A percentile compares a stretch with the other conserved stretches of the same genome.
Evolutionary conservation across 2,113 vertebrate species (phyloP).

Genomic region (Lagopus leucura): DNA sequence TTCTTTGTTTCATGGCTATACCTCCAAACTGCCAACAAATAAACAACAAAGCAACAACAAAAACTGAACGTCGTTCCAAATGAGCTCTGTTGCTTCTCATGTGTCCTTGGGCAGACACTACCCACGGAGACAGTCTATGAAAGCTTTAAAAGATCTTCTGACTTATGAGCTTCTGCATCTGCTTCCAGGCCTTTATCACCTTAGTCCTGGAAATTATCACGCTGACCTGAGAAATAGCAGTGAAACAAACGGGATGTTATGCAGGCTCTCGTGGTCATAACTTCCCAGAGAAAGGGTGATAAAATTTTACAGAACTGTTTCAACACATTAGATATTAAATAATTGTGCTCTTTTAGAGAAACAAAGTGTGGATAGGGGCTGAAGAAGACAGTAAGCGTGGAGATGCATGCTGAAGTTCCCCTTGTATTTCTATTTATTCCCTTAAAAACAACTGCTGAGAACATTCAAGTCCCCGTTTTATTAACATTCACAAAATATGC

Average conservation of each 20-base stretch:
- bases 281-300: background rate
- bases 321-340: conserved; percentile 11
- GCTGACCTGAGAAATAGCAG: background rate
- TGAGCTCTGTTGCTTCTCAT: background rate
- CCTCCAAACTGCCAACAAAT: background rate
- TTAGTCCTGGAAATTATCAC: conserved; percentile 51
- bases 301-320: conserved; percentile 2
- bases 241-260: conserved; percentile 46
- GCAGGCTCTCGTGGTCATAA: background rate
- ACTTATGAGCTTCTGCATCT: background rate
- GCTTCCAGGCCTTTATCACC: conserved; percentile 2
- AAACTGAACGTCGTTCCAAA: background rate
- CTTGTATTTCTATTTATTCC: background rate
- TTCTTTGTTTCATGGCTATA: background rate
- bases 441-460: background rate
- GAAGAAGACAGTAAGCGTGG: background rate
- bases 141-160: conserved; percentile 40
- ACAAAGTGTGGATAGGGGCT: background rate
- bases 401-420: background rate
- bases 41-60: background rate
- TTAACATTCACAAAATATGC: background rate
- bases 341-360: background rate
- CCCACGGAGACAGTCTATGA: background rate
- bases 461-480: background rate
- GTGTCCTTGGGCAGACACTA: background rate